Conservation (phyloP, 2,797 vertebrate genomes). For the Delichon dasypus region DNA sequence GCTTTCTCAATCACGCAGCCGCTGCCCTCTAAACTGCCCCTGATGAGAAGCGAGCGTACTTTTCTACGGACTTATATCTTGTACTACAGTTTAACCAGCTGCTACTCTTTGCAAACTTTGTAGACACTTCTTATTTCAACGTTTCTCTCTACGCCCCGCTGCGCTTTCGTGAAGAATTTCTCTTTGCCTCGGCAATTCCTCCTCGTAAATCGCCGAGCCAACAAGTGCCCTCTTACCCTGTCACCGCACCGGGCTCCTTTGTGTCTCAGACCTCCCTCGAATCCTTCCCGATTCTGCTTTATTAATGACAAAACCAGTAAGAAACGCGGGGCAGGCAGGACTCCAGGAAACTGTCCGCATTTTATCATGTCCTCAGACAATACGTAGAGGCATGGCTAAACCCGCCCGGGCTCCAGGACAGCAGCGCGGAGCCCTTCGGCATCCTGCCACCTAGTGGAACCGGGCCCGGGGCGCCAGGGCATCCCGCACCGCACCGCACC, state of each 20-base stretch:
- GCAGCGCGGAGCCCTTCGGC: neutral
- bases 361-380: conserved; percentile 1
- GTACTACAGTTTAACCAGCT: neutral
- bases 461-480: neutral
- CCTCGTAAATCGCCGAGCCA: neutral
- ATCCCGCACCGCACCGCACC: neutral
- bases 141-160: neutral
- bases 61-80: neutral
- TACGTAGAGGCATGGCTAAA: neutral
- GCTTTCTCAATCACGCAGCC: neutral
- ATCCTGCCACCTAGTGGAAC: conserved; percentile 48
- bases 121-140: neutral
- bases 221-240: neutral
- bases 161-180: neutral
- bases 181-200: neutral
- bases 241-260: neutral
- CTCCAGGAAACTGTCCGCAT: conserved; percentile 24
- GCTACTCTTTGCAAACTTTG: neutral
- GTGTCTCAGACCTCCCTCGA: conserved; percentile 8
- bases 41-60: neutral
- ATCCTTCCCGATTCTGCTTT: neutral
- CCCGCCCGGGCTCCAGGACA: neutral
- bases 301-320: conserved; percentile 23
- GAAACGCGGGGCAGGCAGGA: neutral
- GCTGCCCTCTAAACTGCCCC: neutral